phyloP scores from a whole-genome alignment of 2,113 vertebrate genomes.

The Brienomyrus brachyistius region DNA sequence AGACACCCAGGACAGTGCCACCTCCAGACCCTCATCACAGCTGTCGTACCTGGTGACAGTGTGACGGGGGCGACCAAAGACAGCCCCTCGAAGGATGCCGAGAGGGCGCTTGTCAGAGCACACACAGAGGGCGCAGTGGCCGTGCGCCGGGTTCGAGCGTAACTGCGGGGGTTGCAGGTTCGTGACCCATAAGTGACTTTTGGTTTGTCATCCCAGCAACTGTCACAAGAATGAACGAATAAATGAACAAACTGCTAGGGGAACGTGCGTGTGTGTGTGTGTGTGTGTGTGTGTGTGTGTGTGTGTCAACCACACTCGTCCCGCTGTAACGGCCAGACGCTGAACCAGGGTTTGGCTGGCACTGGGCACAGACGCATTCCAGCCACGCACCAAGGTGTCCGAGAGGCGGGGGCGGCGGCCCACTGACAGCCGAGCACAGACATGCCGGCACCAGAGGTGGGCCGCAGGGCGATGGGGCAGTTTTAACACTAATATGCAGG shows the following conservation, averaged over 20 bases:
- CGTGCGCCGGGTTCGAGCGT: background rate
- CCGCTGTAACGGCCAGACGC: background rate
- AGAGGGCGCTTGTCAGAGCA: background rate
- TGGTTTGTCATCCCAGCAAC: background rate
- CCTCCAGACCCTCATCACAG: background rate
- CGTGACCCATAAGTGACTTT: background rate
- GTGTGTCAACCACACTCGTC: background rate
- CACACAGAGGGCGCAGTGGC: background rate
- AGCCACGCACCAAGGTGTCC: background rate
- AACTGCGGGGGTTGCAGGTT: background rate
- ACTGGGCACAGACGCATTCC: background rate
- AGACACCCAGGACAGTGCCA: background rate
- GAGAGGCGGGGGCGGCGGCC: background rate
- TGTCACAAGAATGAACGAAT: background rate
- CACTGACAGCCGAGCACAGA: background rate
- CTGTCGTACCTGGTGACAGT: background rate
- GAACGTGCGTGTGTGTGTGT: background rate
- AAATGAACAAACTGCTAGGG: background rate
- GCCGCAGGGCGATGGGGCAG: background rate
- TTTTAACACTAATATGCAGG: background rate
- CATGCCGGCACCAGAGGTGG: background rate
- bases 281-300: background rate
- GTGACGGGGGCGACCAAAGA: background rate
- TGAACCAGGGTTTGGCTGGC: background rate
- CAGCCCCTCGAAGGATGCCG: background rate